Percentiles rank a stretch among this genome's conserved stretches.
phyloP scores from a whole-genome alignment of 2,113 vertebrate species.

The Phainopepla nitens region DNA sequence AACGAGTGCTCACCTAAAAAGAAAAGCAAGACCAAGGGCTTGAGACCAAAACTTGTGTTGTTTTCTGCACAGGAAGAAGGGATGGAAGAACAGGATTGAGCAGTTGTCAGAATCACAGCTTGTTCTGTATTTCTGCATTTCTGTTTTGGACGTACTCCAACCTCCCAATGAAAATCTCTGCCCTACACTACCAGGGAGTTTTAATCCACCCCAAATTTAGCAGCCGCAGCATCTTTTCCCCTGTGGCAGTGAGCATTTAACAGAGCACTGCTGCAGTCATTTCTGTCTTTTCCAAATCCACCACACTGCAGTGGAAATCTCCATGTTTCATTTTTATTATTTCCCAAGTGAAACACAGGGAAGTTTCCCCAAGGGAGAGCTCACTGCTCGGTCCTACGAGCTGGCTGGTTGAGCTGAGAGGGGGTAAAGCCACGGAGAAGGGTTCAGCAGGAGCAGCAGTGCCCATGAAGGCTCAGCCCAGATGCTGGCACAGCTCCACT shows the following conservation, averaged over 20 bases:
- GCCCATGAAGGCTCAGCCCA: not conserved
- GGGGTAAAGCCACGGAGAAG: fast-evolving
- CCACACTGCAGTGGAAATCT: not conserved
- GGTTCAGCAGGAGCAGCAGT: not conserved
- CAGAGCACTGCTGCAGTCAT: not conserved
- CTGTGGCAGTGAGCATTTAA: not conserved
- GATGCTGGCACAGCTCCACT: not conserved
- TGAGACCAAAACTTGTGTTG: not conserved
- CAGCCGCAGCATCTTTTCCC: not conserved
- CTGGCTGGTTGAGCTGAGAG: not conserved
- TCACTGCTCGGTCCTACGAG: not conserved
- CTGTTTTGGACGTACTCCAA: not conserved
- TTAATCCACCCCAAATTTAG: conserved; percentile 34
- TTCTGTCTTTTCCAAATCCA: not conserved
- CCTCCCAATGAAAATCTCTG: conserved; percentile 19
- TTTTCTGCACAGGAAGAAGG: not conserved
- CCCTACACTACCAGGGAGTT: not conserved
- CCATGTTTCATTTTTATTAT: not conserved
- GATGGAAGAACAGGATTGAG: not conserved
- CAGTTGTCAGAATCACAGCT: not conserved
- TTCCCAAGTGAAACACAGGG: not conserved
- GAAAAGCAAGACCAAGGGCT: not conserved
- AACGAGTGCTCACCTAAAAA: not conserved
- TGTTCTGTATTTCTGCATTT: conserved; percentile 3
- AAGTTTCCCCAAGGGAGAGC: not conserved